phyloP scores from a whole-genome alignment of 2,113 vertebrate species.

The Macroglossus sobrinus region DNA sequence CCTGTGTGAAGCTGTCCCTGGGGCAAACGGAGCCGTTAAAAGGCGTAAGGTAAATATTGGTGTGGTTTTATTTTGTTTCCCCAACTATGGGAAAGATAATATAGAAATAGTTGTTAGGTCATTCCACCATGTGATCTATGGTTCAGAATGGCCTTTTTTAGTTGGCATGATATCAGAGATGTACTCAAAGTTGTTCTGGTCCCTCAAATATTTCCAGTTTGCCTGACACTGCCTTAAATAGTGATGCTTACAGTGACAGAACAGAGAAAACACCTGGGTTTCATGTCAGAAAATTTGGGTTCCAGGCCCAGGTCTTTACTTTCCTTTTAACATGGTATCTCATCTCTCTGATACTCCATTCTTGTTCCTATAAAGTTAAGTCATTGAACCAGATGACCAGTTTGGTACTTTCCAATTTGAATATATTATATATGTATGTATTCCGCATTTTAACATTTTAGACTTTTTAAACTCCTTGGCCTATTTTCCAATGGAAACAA shows the following conservation, averaged over 20 bases:
- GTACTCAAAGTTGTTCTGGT: not conserved
- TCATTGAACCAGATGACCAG: not conserved
- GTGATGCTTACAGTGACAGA: not conserved
- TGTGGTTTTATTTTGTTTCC: constrained; percentile 23
- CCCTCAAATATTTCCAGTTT: not conserved
- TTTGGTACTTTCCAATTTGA: not conserved
- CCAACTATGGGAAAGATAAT: constrained; percentile 11
- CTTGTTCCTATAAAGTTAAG: not conserved
- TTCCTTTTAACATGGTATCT: not conserved
- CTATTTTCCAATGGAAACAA: not conserved
- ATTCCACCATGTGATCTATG: not conserved
- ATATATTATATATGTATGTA: not conserved
- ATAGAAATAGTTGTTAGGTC: not conserved
- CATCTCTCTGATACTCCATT: not conserved
- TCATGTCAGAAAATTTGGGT: not conserved
- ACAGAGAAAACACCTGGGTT: not conserved
- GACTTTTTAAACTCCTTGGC: not conserved
- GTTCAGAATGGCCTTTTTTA: not conserved
- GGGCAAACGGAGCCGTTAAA: constrained; percentile 85
- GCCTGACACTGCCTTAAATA: not conserved
- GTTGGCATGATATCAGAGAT: not conserved
- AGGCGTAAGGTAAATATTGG: constrained; percentile 87
- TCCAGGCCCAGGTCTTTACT: not conserved
- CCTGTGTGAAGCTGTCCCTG: constrained; percentile 88
- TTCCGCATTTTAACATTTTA: not conserved